Base-by-base conservation (phyloP, 2,797 vertebrate species). In the Arrhamphus sclerolepis region DNA sequence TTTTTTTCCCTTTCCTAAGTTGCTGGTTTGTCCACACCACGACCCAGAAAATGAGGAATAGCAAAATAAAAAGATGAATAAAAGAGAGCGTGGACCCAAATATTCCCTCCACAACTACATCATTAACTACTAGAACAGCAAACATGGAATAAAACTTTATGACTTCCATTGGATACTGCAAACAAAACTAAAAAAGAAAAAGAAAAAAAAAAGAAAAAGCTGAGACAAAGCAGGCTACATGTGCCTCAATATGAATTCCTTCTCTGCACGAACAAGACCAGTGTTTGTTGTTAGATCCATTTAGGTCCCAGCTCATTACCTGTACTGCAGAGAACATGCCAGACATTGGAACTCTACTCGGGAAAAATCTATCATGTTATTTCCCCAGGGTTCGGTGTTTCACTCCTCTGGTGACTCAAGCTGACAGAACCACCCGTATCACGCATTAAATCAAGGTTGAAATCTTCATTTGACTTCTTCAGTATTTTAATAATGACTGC, bases 1-100 rank as follows among this genome's bases (percentile, higher is more conserved):
- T 87, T 90, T 87, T 73, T 75, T 86, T 81, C 81, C 67, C 76
- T 89, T 89, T 90, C 83, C 87, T 84, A 86, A 85, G 79, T 68
- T 46, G 72, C 73, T 72, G 74, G 75, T 69, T 77, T 80, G 79
- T 80, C 82, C 63, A 84, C 81, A 81, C 79, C 78, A 75, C 86
- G 62, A 62, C 75, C 80, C 75, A 64, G 66, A 85, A 89, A 85
- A 84, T 76, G 76, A 86, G 75, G 62, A 78, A 82, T 41, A 67
- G 79, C 65, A 72, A 82, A 77, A 72, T 71, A 73, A 85, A 85
- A 85, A 81, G 67, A 82, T 62, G 69, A 85, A 89, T 75, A 82
- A 80, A 77, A 66, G 66, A 67, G 34, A 38, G 29, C 21, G 57
- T 55, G 61, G 70, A 66, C 17, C 63, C 46, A 24, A 74, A 54